phyloP scores from a whole-genome alignment of 2,888 invertebrate genomes.

The Argyresthia goedartella region DNA sequence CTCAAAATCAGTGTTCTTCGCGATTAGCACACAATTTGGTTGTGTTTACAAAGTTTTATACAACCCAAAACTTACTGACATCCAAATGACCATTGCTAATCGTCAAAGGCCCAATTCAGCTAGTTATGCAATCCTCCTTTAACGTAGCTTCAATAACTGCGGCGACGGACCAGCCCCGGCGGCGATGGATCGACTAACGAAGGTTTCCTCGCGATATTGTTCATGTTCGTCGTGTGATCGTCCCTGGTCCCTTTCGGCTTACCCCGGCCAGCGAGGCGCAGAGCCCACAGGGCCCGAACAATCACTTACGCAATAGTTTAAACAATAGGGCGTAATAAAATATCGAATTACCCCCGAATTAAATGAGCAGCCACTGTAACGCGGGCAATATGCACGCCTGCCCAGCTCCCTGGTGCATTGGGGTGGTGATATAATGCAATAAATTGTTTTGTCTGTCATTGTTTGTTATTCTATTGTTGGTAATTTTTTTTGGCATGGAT shows the following conservation, averaged over 20 bases:
- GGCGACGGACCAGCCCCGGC: too few relatives aligned
- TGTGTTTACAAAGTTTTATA: too few relatives aligned
- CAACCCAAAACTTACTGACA: too few relatives aligned
- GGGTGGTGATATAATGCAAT: not conserved
- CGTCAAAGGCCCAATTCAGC: too few relatives aligned
- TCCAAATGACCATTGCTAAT: too few relatives aligned
- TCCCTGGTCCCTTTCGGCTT: slow-evolving; percentile 21
- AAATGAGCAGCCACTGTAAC: slow-evolving; percentile 38
- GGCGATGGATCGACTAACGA: too few relatives aligned
- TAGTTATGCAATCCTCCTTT: too few relatives aligned
- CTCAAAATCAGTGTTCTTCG: too few relatives aligned
- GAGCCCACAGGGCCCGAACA: slow-evolving; percentile 36
- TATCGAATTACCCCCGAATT: slow-evolving; percentile 54
- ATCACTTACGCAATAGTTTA: slow-evolving; percentile 70
- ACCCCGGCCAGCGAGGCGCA: slow-evolving; percentile 40
- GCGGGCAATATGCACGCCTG: slow-evolving; percentile 12
- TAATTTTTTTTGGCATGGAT: not conserved
- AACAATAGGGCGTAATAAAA: slow-evolving; percentile 62
- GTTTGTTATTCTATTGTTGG: not conserved
- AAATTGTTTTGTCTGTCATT: not conserved
- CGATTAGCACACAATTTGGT: too few relatives aligned
- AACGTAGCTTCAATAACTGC: too few relatives aligned
- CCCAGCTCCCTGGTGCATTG: not conserved
- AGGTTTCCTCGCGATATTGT: too few relatives aligned
- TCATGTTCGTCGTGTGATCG: too few relatives aligned